Evolutionary conservation across 2,113 vertebrate genomes (phyloP), one percentile per base, ranked within the genome.

Genomic region (Lonchura striata): DNA sequence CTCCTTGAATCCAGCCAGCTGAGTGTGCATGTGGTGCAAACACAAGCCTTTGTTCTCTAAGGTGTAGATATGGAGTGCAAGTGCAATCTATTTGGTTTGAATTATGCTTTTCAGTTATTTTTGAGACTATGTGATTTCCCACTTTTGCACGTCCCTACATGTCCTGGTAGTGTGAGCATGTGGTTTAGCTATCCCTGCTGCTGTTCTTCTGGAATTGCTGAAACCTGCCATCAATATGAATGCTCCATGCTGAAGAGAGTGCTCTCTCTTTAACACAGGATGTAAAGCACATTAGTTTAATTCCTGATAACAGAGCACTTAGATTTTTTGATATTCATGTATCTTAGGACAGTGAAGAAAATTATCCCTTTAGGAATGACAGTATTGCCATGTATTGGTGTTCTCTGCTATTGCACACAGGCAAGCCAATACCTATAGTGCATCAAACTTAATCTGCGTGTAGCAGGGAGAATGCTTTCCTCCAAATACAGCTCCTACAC

Each of bases 111-210:
- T 46, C 3, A 5, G 20, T 25, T 39, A 14, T 41, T 94, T 87
- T 41, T 79, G 47, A 25, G 54, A 37, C 6, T 21, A 6, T 0
- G 0, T 0, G 1, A 12, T 27, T 69, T 12, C 49, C 13, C 22
- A 35, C 0, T 27, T 69, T 12, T 53, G 15, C 22, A 35, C 0
- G 0, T 56, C n/a, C 12, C 20, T 47, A 33, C 27, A 12, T 1
- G 1, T 25, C 28, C n/a, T 71, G 22, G 10, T 10, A 47, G 9
- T 1, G 12, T 4, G 4, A 53, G 60, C 0, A 0, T 28, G 59
- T 2, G 5, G 25, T 74, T 65, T 39, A 39, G n/a, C 31, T 63
- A 39, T 13, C 13, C 37, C 57, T 68, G 54, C 39, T 28, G 12
- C 19, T 74, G 20, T 5, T 64, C 50, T 70, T 60, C 30, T 56